Evolutionary conservation across 1,140 invertebrate species (phyloP).

Genomic region (Reticulitermes speratus): DNA sequence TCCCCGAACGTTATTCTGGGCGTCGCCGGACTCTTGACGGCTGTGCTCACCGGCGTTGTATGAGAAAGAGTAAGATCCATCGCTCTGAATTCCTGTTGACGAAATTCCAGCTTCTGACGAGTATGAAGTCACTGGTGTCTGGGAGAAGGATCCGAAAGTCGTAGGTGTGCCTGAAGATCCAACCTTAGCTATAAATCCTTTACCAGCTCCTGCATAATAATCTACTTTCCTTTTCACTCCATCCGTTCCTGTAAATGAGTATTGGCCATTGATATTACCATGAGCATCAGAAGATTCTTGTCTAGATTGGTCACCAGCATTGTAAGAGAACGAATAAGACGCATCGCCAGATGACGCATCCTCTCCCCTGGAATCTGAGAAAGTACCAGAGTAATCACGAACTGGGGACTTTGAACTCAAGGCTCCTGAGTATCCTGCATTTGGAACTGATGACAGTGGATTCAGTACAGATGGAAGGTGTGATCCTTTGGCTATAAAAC

Average conservation of each 20-base stretch:
- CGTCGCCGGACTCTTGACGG: constrained; percentile 38
- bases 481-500: constrained; percentile 36
- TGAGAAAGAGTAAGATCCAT: constrained; percentile 40
- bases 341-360: constrained; percentile 32
- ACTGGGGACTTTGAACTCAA: background rate
- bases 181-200: constrained; percentile 38
- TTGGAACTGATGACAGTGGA: background rate
- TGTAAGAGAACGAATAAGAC: constrained; percentile 41
- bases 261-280: constrained; percentile 41
- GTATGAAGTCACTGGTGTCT: background rate
- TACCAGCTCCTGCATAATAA: constrained; percentile 38
- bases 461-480: background rate
- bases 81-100: background rate
- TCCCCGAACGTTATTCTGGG: constrained; percentile 39
- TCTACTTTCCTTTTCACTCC: constrained; percentile 37
- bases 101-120: background rate
- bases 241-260: constrained; percentile 38
- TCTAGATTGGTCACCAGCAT: constrained; percentile 36
- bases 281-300: constrained; percentile 38
- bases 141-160: background rate
- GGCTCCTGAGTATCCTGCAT: background rate
- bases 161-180: background rate
- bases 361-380: background rate
- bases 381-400: background rate
- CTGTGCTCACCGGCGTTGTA: constrained; percentile 38